Evolutionary conservation across 2,888 invertebrate species (phyloP).

Genomic region (Orthosia cruda): DNA sequence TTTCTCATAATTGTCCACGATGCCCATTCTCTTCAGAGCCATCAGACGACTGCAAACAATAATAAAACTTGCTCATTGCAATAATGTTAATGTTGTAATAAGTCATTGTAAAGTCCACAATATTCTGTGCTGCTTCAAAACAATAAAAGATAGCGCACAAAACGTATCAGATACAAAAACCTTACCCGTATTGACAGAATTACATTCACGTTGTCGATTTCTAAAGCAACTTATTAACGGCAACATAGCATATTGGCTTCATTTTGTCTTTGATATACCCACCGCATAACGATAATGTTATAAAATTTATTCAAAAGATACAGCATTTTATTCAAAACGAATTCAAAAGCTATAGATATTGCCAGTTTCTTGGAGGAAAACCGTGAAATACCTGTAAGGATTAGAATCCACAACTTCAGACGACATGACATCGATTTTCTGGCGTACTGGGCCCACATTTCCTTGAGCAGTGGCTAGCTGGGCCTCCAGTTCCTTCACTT

Average conservation of each 20-base stretch:
- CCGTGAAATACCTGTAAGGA: conserved; percentile 96
- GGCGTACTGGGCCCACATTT: conserved; percentile 89
- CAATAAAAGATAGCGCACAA: too few relatives aligned
- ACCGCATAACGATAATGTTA: not conserved
- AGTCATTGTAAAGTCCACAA: too few relatives aligned
- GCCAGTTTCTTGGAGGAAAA: conserved; percentile 28
- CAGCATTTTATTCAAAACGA: not conserved
- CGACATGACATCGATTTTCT: conserved; percentile 97
- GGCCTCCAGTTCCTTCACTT: conserved; percentile 93
- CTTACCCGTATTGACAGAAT: not conserved
- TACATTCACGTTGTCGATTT: not conserved
- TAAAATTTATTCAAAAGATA: not conserved
- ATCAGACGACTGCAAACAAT: conserved; percentile 96
- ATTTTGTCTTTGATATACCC: conserved; percentile 16
- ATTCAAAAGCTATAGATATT: not conserved
- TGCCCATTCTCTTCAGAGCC: conserved; percentile 99
- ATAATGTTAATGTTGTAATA: not conserved
- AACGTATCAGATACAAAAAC: not conserved
- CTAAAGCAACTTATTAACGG: not conserved
- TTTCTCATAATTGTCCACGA: conserved; percentile 99
- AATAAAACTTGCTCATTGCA: conserved; percentile 3
- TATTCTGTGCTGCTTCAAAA: not conserved
- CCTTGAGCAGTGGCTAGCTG: conserved; percentile 91
- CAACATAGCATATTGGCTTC: conserved; percentile 57
- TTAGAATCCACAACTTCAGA: conserved; percentile 99